These are phyloP conservation scores for Cephus runcator DNA, from an alignment of 2,888 invertebrate genomes.

Conservation along the genomic window DNA sequence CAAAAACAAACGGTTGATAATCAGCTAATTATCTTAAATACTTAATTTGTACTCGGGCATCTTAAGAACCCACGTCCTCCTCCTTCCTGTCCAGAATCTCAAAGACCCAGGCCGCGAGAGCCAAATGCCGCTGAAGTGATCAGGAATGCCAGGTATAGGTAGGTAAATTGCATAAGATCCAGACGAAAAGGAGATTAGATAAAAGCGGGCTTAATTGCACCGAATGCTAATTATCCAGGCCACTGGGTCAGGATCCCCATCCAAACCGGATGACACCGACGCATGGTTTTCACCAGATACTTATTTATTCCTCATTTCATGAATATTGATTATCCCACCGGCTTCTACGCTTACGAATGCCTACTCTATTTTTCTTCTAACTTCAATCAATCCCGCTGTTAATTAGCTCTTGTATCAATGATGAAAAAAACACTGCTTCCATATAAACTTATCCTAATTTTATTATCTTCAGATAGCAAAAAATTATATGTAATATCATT, in stretches of 20 bases:
- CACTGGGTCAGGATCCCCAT: conserved; percentile 24
- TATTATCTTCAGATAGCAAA: background rate
- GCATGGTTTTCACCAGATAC: background rate
- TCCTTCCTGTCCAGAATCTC: conserved; percentile 10
- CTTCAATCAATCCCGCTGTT: background rate
- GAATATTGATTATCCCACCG: background rate
- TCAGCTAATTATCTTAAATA: conserved; percentile 55
- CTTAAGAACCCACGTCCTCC: background rate
- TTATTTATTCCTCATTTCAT: background rate
- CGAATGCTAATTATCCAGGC: conserved; percentile 28
- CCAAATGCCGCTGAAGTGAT: background rate
- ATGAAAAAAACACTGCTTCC: background rate
- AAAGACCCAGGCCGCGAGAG: conserved; percentile 8
- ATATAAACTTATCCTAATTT: background rate
- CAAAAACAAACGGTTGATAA: conserved; percentile 30
- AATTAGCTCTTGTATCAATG: background rate
- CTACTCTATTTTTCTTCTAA: background rate
- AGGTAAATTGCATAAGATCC: conserved; percentile 2
- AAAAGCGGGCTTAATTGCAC: conserved; percentile 27
- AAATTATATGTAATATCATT: background rate
- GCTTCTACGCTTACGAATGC: background rate
- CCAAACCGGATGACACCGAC: background rate
- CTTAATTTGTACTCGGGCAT: conserved; percentile 40
- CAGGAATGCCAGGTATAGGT: background rate
- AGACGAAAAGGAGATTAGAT: conserved; percentile 26